Conservation (phyloP, 2,888 invertebrate genomes). For the Brenthis daphne region DNA sequence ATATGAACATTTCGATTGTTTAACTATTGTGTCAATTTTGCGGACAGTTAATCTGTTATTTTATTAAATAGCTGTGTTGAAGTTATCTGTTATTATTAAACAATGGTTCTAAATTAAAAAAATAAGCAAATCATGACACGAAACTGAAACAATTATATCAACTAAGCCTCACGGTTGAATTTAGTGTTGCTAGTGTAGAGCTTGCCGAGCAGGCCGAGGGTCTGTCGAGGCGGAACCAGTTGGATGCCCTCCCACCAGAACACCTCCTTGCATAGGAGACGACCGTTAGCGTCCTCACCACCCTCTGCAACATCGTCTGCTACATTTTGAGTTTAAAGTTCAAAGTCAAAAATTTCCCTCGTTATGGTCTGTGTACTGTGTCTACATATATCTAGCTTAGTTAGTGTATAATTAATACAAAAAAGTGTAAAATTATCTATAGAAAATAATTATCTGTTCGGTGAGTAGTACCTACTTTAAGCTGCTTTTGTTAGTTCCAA, state of each 20-base stretch:
- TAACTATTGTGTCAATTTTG: too few relatives aligned
- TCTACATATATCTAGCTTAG: too few relatives aligned
- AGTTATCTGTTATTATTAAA: too few relatives aligned
- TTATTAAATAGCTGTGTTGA: too few relatives aligned
- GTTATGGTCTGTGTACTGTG: neutral
- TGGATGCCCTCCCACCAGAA: conserved; percentile 89
- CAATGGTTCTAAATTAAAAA: neutral
- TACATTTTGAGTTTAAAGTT: conserved; percentile 7
- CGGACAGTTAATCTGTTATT: too few relatives aligned
- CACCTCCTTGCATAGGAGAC: conserved; percentile 84
- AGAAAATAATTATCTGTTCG: neutral
- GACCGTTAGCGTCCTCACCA: conserved; percentile 70
- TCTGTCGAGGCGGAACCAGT: conserved; percentile 83
- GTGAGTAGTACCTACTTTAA: too few relatives aligned
- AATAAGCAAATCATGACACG: conserved; percentile 15
- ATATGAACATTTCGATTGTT: too few relatives aligned
- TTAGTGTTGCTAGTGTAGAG: conserved; percentile 76
- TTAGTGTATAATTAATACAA: neutral
- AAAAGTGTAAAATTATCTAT: neutral
- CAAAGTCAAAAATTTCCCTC: neutral
- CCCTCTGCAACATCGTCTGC: conserved; percentile 52
- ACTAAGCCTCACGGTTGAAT: conserved; percentile 72
- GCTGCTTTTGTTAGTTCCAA: too few relatives aligned
- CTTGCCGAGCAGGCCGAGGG: conserved; percentile 84
- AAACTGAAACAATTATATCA: conserved; percentile 8